phyloP scores from a whole-genome alignment of 1,140 invertebrate species.

The Hyles euphorbiae region DNA sequence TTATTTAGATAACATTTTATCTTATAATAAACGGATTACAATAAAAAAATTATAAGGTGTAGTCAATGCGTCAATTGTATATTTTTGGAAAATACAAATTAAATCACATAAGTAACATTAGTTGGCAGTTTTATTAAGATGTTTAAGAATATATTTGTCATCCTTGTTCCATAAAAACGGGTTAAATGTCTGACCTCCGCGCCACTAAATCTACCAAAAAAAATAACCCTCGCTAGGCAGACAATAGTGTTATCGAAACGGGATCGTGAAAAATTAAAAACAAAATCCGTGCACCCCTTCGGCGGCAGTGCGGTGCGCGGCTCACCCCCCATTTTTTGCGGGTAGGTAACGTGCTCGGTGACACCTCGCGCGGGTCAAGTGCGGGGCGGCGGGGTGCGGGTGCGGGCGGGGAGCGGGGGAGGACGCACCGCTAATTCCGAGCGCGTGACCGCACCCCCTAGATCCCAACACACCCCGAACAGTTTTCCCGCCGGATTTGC shows the following conservation, averaged over 20 bases:
- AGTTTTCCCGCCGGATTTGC: slow-evolving; percentile 71
- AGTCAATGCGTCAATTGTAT: too few relatives aligned
- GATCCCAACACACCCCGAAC: slow-evolving; percentile 19
- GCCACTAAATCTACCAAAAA: slow-evolving; percentile 3
- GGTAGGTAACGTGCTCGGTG: slow-evolving; percentile 60
- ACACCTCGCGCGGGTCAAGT: slow-evolving; percentile 67
- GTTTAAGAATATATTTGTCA: too few relatives aligned
- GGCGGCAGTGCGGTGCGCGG: slow-evolving; percentile 23
- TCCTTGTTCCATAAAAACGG: too few relatives aligned
- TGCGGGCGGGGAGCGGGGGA: slow-evolving; percentile 31
- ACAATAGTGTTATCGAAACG: slow-evolving; percentile 45
- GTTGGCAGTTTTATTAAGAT: too few relatives aligned
- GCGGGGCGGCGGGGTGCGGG: slow-evolving; percentile 31
- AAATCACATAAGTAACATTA: too few relatives aligned
- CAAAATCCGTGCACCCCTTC: slow-evolving; percentile 43
- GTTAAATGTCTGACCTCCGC: too few relatives aligned
- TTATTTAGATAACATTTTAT: too few relatives aligned
- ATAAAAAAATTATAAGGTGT: too few relatives aligned
- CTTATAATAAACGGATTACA: too few relatives aligned
- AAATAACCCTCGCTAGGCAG: slow-evolving; percentile 13
- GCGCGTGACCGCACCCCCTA: slow-evolving; percentile 55
- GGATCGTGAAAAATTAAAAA: slow-evolving; percentile 64
- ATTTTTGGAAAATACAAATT: too few relatives aligned
- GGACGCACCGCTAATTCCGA: slow-evolving; percentile 51
- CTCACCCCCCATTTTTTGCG: slow-evolving; percentile 55